Evolutionary conservation across 2,113 vertebrate species (phyloP), one percentile per base, ranked within the genome.

Genomic region (Percina caprodes): DNA sequence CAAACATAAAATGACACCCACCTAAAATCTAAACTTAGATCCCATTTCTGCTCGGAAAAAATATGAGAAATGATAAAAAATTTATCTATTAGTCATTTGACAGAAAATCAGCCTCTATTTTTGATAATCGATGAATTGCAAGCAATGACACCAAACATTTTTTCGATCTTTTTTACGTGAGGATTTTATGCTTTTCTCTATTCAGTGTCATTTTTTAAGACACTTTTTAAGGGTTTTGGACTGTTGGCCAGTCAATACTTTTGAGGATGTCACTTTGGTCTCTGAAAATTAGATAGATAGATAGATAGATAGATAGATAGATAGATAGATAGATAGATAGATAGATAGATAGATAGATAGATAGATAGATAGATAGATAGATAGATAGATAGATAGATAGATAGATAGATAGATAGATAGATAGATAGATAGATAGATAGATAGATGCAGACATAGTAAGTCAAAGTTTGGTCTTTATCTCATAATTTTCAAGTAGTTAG

Each of bases 1-100:
- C 26, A 55, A 67, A 83, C 51, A 16, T 39, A 8, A 76, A 60
- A 61, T 4, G 62, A 73, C 52, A 39, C 26, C 13, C 11, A 42
- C 39, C 39, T 42, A 42, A 42, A 42, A 39, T 39, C 35, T 1
- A 16, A 61, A 72, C 26, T 26, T 26, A 16, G 35, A 72, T 21
- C 7, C 10, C 2, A 2, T 46, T 24, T 15, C 72, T 77, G 59
- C 62, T 24, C 0, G 1, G 56, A 35, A 45, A 21, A 61, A 26
- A 19, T 46, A 14, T 30, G 7, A 46, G 5, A 10, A 48, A 6
- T 26, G 9, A 30, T 46, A 15, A 12, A 42, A 24, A 42, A 42
- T 39, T 1, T 10, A 24, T 26, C 15, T 26, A 48, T 46, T 23
- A n/a, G 35, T 63, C 21, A 23, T 48, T 18, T 26, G 10, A 52